Base-by-base conservation (phyloP, 2,888 invertebrate genomes). In the Asteroscopus sphinx region DNA sequence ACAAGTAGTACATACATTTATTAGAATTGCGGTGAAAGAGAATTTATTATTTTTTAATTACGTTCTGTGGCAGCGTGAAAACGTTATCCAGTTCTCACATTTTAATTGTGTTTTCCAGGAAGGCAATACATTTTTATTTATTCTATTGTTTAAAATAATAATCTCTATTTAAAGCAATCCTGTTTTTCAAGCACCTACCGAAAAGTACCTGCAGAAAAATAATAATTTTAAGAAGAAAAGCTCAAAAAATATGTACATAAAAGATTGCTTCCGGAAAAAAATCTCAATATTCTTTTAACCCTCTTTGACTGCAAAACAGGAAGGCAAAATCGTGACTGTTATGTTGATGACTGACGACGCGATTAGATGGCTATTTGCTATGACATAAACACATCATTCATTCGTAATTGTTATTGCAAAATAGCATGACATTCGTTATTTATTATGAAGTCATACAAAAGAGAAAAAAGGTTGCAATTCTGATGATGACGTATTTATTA, bases 391-490 rank as follows among this genome's bases (percentile, higher is more conserved):
- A 69, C 60, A 60, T 65, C 53, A 53, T 48, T 68, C 51, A 55
- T 55, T 48, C 17, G 33, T 56, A 62, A 67, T 62, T 49, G 56
- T 53, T 53, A 56, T 56, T 53, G 53, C 41, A 49, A 49, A 68
- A 67, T 66, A 42, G 51, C 67, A 68, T 56, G 56, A 32, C 52
- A 67, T 28, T 55, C 30, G 37, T 44, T 67, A 67, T 61, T 39
- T 48, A 66, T 45, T 47, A 47, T 6, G 13, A 35, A 21, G 17
- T 36, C 16, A 28, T 15, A 61, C 61, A 66, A 67, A n/a, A n/a
- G n/a, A n/a, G n/a, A n/a, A n/a, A n/a, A 66, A 67, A 68, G 51
- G 13, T 61, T 39, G 55, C 36, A 56, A 36, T 17, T 11, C 28
- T 21, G 21, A n/a, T 25, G 35, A 33, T 67, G 68, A 68, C 66